A percentile compares a stretch with the other conserved stretches of the same genome.
Conservation (phyloP, 2,113 vertebrate genomes). For the Cariama cristata region DNA sequence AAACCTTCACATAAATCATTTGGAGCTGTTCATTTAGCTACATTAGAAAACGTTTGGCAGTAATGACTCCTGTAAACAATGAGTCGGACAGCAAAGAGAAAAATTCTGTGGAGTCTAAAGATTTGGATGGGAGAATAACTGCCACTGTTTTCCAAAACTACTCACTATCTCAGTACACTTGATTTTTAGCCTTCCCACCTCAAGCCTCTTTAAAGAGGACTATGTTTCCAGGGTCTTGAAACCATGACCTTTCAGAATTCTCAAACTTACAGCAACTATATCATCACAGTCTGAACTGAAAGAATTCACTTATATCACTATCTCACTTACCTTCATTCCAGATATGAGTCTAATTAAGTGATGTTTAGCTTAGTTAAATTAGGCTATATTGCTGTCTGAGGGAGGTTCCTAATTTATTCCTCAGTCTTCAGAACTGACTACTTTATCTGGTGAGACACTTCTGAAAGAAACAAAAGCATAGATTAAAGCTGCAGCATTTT, state of each 20-base stretch:
- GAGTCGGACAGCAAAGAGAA: background rate
- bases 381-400: background rate
- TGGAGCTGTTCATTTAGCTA: background rate
- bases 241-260: background rate
- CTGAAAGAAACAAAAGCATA: background rate
- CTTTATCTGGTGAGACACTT: background rate
- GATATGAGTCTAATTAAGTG: background rate
- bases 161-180: background rate
- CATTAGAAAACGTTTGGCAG: background rate
- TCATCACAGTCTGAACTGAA: background rate
- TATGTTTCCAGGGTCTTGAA: background rate
- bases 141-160: background rate
- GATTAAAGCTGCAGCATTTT: background rate
- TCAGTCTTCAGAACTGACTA: background rate
- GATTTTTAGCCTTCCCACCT: background rate
- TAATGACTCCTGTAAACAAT: background rate
- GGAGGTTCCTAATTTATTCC: conserved; percentile 10
- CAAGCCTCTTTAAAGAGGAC: background rate
- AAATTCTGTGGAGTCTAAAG: background rate
- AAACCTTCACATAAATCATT: conserved; percentile 25
- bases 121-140: background rate
- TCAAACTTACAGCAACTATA: background rate
- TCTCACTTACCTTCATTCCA: background rate
- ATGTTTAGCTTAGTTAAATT: conserved; percentile 5
- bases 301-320: background rate